Percentiles rank a stretch among this genome's conserved stretches.
These are phyloP conservation scores for Peromyscus aztecus DNA, from an alignment of 2,797 vertebrate genomes.

Conservation along the genomic window DNA sequence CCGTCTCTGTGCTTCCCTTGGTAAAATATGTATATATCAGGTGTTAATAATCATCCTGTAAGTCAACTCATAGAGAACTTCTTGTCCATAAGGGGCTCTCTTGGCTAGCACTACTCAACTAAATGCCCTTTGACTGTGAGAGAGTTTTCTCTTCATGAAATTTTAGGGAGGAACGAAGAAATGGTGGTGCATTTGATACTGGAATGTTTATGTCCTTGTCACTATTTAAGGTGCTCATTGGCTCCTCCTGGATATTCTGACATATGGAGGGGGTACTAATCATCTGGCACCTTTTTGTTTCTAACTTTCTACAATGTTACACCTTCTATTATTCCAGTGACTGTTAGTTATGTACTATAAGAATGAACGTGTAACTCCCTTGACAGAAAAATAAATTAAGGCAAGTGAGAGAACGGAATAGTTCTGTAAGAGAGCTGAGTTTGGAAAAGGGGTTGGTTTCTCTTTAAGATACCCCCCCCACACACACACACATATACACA, in stretches of 20 bases:
- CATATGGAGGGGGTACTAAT: neutral
- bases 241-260: neutral
- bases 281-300: neutral
- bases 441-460: neutral
- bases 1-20: neutral
- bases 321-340: neutral
- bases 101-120: neutral
- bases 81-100: neutral
- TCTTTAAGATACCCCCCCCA: neutral
- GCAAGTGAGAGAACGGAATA: neutral
- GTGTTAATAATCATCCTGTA: neutral
- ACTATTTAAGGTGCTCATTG: neutral
- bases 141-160: neutral
- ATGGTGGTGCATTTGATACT: neutral
- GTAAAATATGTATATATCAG: neutral
- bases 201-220: neutral
- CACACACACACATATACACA: too few relatives aligned
- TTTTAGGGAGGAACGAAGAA: neutral
- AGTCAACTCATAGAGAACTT: neutral
- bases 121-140: neutral
- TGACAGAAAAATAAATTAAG: slow-evolving; percentile 12
- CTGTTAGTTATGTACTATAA: neutral
- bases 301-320: neutral
- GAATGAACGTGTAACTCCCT: neutral
- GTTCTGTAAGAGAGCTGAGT: neutral